These are phyloP conservation scores for Patiria pectinifera DNA, from an alignment of 53 echinoderm and acorn worm species.

Conservation along the genomic window DNA sequence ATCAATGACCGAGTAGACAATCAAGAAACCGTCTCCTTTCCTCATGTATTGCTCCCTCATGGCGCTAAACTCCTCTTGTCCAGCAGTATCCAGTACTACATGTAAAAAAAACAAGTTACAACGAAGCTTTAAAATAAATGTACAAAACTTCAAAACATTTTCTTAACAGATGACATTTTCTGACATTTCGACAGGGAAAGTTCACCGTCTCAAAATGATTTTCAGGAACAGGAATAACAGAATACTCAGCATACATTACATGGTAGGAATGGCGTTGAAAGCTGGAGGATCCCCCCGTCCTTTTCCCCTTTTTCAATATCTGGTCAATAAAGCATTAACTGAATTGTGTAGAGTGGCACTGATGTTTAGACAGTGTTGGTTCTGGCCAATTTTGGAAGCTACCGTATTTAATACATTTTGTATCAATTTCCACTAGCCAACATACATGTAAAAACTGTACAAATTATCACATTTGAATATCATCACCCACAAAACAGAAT, in stretches of 20 bases:
- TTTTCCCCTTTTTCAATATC: too few species aligned
- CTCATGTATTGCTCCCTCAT: constrained; percentile 99
- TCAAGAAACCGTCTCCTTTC: constrained; percentile 90
- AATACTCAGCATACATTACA: too few species aligned
- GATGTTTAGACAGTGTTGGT: neutral
- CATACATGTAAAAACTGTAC: too few species aligned
- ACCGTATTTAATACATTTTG: neutral
- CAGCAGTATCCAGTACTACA: constrained; percentile 89
- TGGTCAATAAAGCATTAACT: too few species aligned
- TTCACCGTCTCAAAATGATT: neutral
- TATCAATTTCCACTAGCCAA: too few species aligned
- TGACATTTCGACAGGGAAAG: neutral
- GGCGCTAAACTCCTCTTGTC: constrained; percentile 96
- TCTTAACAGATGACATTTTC: neutral
- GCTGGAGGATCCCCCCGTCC: neutral
- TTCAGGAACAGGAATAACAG: too few species aligned
- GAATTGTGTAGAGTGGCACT: neutral
- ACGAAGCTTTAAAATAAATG: neutral
- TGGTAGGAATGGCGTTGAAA: neutral
- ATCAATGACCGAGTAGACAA: constrained; percentile 97
- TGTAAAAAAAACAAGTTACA: constrained; percentile 30
- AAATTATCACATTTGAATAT: too few species aligned
- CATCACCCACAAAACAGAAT: too few species aligned
- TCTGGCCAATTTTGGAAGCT: neutral
- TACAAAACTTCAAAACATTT: neutral